Base-by-base conservation (phyloP, 2,888 invertebrate genomes). In the Microctonus aethiopoides region DNA sequence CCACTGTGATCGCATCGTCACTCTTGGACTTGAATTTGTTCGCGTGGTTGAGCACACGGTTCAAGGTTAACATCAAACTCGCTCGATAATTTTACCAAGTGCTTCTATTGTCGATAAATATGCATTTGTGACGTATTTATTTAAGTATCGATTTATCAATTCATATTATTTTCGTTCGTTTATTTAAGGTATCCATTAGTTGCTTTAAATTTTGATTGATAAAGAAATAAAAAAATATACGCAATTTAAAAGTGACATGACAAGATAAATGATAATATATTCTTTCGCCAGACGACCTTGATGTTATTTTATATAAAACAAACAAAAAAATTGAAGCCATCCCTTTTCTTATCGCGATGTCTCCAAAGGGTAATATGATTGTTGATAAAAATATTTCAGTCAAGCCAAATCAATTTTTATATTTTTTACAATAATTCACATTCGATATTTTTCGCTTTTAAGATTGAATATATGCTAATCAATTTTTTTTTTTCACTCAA, bases 21-120 rank as follows among this genome's bases (percentile, higher is more conserved):
- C 26, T 51, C 29, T 63, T 63, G 51, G 51, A 51, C 62, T 63
- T 63, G 62, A 63, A 63, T 63, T 51, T 16, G 32, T 26, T 46
- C 46, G 62, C 51, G 62, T 51, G 32, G 51, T 46, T 51, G 62
- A 24, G 29, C 62, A 63, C 24, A 63, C 51, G 16, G 62, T 63
- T 63, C 62, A 63, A 63, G 62, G 62, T 63, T 51, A 29, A 32
- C 51, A 10, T 16, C 62, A 41, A 16, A 29, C 29, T 32, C 62
- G 62, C 51, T 63, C 62, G 29, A 63, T 63, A 63, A 26, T 46
- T 63, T 51, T 24, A 62, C 46, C 51, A 11, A 46, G 32, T 51
- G 20, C 62, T 63, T 63, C 32, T 51, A 26, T 51, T 46, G 11
- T 29, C 36, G 16, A 13, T 13, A 9, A 46, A 46, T 16, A 29